These are phyloP conservation scores for Apis florea DNA, from an alignment of 1,140 invertebrate genomes.

Conservation along the genomic window DNA sequence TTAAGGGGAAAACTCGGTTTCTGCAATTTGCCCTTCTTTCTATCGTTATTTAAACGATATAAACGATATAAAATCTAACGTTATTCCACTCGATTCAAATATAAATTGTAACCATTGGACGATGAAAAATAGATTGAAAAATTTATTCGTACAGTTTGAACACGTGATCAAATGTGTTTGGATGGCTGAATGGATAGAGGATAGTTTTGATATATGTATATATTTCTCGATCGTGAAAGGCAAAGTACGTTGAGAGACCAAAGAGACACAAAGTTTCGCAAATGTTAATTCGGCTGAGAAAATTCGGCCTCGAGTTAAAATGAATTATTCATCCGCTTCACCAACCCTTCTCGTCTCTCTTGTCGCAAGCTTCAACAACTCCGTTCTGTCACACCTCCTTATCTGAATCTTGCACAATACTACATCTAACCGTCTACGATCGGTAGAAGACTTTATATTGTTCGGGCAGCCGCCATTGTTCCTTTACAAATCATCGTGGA, in stretches of 20 bases:
- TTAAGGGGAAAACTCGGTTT: background rate
- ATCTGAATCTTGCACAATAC: background rate
- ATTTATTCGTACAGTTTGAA: background rate
- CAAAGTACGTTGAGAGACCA: no score
- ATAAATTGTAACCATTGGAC: background rate
- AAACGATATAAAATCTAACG: no score
- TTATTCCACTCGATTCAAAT: no score
- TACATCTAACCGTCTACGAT: background rate
- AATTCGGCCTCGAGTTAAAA: conserved; percentile 8
- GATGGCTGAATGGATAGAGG: no score
- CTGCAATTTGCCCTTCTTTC: background rate
- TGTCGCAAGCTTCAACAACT: background rate
- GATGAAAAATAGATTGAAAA: background rate
- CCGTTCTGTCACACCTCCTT: background rate
- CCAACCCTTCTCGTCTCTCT: background rate
- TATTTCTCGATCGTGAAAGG: background rate
- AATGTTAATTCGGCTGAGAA: background rate
- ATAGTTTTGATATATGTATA: no score
- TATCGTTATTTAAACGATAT: background rate
- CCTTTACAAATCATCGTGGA: no score
- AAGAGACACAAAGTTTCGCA: background rate
- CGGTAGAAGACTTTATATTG: background rate
- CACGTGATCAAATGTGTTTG: no score
- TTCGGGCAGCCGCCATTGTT: background rate
- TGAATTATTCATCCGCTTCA: conserved; percentile 14